phyloP scores from a whole-genome alignment of 2,797 vertebrate genomes.

The Aplochiton taeniatus region DNA sequence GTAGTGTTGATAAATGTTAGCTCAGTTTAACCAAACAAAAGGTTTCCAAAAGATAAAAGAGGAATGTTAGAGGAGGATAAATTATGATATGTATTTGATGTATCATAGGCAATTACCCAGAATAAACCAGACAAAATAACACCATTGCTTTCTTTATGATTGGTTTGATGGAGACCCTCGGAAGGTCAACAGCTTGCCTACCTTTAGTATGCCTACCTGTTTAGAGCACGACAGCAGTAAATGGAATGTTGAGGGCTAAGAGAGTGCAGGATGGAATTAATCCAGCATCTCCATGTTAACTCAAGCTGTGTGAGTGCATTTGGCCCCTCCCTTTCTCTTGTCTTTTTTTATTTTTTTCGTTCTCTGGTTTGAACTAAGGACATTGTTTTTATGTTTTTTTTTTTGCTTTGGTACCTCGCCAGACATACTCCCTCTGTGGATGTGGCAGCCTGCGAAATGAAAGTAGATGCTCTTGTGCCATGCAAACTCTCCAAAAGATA shows the following conservation, averaged over 20 bases:
- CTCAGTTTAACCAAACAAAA: neutral
- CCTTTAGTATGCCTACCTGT: neutral
- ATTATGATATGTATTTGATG: too few relatives aligned
- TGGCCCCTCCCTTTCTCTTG: slow-evolving; percentile 33
- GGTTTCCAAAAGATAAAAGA: slow-evolving; percentile 1
- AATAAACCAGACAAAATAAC: neutral
- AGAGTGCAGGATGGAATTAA: neutral
- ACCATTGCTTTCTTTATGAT: neutral
- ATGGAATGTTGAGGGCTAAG: neutral
- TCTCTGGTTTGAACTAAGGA: slow-evolving; percentile 42
- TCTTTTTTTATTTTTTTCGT: slow-evolving; percentile 36
- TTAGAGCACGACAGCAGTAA: neutral
- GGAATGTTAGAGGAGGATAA: neutral
- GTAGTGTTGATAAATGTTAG: too few relatives aligned
- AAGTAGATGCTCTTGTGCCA: slow-evolving; percentile 57
- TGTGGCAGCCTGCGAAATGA: slow-evolving; percentile 80
- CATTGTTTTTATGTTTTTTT: slow-evolving; percentile 54
- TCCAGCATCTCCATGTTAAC: neutral
- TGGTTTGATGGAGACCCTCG: neutral
- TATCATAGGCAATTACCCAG: neutral
- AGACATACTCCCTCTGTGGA: slow-evolving; percentile 75
- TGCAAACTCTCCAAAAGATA: slow-evolving; percentile 38
- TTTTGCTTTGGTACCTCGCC: slow-evolving; percentile 56
- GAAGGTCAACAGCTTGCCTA: neutral
- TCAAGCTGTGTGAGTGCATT: neutral